phyloP scores from a whole-genome alignment of 2,113 vertebrate species.

The Aix galericulata region DNA sequence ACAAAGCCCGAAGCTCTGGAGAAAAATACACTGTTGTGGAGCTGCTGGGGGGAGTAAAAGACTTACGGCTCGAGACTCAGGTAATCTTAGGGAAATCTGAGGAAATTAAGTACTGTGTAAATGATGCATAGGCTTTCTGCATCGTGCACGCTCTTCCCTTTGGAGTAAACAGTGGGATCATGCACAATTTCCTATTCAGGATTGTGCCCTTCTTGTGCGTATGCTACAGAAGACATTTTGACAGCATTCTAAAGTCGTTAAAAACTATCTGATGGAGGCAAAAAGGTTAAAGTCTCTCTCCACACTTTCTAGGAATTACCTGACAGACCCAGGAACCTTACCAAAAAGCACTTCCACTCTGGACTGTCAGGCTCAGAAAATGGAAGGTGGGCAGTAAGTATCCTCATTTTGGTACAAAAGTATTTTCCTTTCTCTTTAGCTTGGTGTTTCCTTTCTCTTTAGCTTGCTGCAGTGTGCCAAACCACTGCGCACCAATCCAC shows the following conservation, averaged over 20 bases:
- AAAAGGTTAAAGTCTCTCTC: slow-evolving; percentile 53
- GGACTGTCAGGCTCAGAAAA: neutral
- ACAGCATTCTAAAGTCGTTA: neutral
- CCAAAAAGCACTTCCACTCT: neutral
- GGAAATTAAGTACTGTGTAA: neutral
- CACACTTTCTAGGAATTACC: neutral
- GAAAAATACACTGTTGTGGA: neutral
- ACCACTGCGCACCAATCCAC: neutral
- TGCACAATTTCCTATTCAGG: neutral
- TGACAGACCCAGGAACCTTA: neutral
- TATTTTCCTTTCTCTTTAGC: neutral
- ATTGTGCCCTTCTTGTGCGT: neutral
- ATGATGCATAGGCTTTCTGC: neutral
- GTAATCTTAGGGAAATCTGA: neutral
- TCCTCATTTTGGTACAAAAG: neutral
- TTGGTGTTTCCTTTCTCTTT: neutral
- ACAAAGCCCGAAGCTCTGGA: neutral
- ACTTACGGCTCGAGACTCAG: neutral
- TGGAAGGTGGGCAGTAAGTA: neutral
- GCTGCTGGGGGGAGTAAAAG: neutral
- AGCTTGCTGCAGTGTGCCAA: neutral
- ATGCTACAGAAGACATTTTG: neutral
- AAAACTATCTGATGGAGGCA: slow-evolving; percentile 34
- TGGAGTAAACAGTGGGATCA: neutral
- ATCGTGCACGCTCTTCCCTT: neutral